Conservation (phyloP, 2,797 vertebrate species). For the Arvicola amphibius region DNA sequence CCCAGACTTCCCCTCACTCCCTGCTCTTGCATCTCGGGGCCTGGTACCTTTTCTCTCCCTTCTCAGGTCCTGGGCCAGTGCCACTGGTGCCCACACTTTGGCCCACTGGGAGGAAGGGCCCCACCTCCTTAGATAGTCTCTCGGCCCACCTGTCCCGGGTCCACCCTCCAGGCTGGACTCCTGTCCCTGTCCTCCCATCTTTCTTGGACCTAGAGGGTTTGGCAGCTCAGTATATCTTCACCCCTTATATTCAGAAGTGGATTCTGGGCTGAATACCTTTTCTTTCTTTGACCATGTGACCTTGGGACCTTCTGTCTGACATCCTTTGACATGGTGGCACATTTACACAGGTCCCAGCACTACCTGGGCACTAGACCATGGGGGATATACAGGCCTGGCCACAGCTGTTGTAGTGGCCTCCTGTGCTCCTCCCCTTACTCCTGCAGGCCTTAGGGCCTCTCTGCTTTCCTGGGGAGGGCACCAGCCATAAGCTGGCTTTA, state of each 20-base stretch:
- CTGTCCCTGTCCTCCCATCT: not conserved
- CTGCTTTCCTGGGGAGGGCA: not conserved
- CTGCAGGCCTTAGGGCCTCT: not conserved
- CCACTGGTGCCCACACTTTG: not conserved
- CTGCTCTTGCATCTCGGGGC: not conserved
- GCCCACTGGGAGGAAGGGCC: not conserved
- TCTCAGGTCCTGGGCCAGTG: not conserved
- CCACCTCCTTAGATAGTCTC: not conserved
- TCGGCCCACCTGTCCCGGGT: too few species aligned
- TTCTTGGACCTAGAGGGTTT: not conserved
- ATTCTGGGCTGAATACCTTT: not conserved
- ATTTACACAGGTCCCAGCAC: not conserved
- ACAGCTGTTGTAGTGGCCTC: accelerated
- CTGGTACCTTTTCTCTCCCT: not conserved
- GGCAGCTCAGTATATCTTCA: not conserved
- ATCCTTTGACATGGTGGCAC: not conserved
- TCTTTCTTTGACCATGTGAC: not conserved
- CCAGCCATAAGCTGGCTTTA: accelerated
- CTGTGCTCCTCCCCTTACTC: not conserved
- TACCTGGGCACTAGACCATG: not conserved
- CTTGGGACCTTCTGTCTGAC: not conserved
- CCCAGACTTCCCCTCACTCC: not conserved
- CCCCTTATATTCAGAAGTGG: not conserved
- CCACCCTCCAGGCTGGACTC: too few species aligned
- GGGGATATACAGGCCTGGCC: accelerated